Evolutionary conservation across 1,140 invertebrate genomes (phyloP), one percentile per base, ranked within the genome.

Genomic region (Eueides isabella): DNA sequence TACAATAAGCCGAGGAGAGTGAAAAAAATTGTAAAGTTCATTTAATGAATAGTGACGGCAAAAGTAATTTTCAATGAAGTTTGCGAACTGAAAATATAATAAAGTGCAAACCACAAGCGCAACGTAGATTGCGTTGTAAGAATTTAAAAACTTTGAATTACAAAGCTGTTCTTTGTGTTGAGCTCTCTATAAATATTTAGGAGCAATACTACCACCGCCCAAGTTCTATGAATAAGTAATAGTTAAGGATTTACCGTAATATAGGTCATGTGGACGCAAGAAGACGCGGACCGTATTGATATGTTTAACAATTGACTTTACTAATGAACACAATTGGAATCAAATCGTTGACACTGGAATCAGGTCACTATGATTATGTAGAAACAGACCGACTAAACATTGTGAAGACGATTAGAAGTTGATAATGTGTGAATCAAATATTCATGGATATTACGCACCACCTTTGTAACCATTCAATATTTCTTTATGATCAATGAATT

Each of bases 121-220:
- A 30, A 61, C 55, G 67, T 61, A 61, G 55, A 68, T 68, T 68
- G 48, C 48, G 19, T 55, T 55, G 48, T 68, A 61, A 61, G 41
- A 33, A 68, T 68, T 33, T 61, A 35, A 61, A 68, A 68, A 68
- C 11, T 61, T 68, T 61, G 26, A 30, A 48, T 35, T 61, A 61
- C 67, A 66, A 61, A 72, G 30, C 41, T 7, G 26, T 62, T 71
- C 62, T 66, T 66, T 48, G 48, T 28, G 30, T 66, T 72, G 41
- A 62, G 35, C 65, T 67, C 67, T 44, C 44, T 66, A 67, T 72
- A 72, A 72, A 72, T 72, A 72, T 72, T 72, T 55, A 72, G 33
- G 64, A 31, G 48, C 48, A 41, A 48, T 7, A 12, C 23, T 9
- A 66, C 23, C 16, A 61, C 29, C 33, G 64, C 71, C 14, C n/a